A percentile compares a stretch with the other conserved stretches of the same genome.
Evolutionary conservation across 1,140 invertebrate species (phyloP).

Genomic region (Achatina immaculata): DNA sequence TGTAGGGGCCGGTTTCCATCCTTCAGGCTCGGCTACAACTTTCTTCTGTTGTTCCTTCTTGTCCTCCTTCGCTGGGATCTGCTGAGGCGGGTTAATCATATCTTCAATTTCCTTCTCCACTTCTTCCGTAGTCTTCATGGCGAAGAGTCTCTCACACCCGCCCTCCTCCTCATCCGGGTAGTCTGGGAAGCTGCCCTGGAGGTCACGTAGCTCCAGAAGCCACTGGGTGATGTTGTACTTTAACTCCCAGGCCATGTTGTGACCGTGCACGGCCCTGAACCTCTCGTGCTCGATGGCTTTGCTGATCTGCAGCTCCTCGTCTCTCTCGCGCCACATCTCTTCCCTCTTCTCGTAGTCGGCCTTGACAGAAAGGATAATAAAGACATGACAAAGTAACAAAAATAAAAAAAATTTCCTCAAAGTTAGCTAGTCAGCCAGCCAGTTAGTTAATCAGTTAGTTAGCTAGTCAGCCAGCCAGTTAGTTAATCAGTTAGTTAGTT

Average conservation of each 20-base stretch:
- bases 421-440: too few species aligned
- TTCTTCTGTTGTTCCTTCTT: constrained; percentile 9
- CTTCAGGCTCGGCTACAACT: not conserved
- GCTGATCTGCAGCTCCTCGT: not conserved
- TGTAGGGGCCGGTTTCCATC: not conserved
- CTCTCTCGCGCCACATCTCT: not conserved
- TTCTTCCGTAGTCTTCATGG: constrained; percentile 1
- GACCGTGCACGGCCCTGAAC: not conserved
- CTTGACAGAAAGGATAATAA: not conserved
- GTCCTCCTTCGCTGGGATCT: not conserved
- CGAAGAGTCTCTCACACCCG: constrained; percentile 7
- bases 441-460: too few species aligned
- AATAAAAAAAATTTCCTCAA: too few species aligned
- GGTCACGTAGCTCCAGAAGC: constrained; percentile 9
- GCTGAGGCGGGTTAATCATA: not conserved
- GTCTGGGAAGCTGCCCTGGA: constrained; percentile 12
- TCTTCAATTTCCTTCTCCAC: not conserved
- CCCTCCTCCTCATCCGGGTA: constrained; percentile 29
- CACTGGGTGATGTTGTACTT: constrained; percentile 24
- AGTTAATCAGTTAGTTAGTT: too few species aligned
- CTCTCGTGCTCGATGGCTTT: not conserved
- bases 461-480: too few species aligned
- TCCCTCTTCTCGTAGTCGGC: not conserved
- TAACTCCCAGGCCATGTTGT: constrained; percentile 9
- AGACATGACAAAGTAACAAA: too few species aligned